Evolutionary conservation across 2,797 vertebrate genomes (phyloP), one percentile per base, ranked within the genome.

Genomic region (Naso thynnoides): DNA sequence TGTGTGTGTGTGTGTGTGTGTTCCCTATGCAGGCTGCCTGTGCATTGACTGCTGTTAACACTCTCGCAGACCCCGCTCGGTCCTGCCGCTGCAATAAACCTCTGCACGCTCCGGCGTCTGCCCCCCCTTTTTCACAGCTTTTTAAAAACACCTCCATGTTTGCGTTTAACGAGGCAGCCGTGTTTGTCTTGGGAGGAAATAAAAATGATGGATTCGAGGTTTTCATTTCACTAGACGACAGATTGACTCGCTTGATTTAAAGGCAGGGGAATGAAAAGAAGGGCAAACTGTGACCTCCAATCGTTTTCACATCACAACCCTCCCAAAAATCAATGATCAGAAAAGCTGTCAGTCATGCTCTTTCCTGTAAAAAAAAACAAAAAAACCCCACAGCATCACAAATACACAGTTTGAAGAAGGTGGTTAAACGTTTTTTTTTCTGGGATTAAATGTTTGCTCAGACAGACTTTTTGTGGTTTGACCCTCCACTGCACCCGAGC

Each of bases 21-120:
- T 72, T 81, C 74, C 78, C 74, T 69, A 70, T 85, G 86, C 90
- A 82, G 77, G 26, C 81, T 81, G 86, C 62, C 68, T 84, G 83
- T 88, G 69, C 79, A 86, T 83, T 78, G 79, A 81, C 81, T 84
- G 86, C 81, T 87, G 84, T 79, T 85, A 89, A 87, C 80, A 78
- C 69, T 78, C 69, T 78, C 1, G 3, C 67, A 80, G 70, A 84
- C 77, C 48, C 63, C 69, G n/a, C n/a, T n/a, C 23, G 58, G 58
- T 70, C 75, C 79, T 75, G 67, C 55, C 29, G 36, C 70, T 79
- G 83, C 52, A 49, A 52, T 60, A 65, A 79, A 49, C 73, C 38
- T 26, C 42, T 42, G 52, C 82, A 53, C 55, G 3, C 31, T 76
- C 76, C 84, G 78, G 64, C 45, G 57, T 23, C 47, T n/a, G 19